Percentiles rank a stretch among this genome's conserved stretches.
Evolutionary conservation across 2,797 vertebrate genomes (phyloP).

Genomic region (Spea hammondii): DNA sequence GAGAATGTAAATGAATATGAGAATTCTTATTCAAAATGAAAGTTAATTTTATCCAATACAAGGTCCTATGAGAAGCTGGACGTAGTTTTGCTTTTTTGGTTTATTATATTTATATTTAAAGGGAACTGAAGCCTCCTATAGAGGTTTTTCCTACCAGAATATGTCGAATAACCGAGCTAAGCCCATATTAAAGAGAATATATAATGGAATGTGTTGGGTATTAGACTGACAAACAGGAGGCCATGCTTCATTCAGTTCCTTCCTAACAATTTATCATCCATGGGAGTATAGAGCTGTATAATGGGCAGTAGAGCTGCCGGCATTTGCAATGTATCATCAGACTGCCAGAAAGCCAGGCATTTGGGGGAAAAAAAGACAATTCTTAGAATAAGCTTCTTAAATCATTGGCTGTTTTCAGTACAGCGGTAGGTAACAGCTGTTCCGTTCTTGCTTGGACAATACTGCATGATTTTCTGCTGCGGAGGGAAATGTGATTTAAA

Average conservation of each 20-base stretch:
- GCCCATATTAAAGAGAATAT: not conserved
- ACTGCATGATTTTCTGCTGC: conserved; percentile 5
- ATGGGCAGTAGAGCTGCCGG: conserved; percentile 3
- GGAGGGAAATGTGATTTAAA: not conserved
- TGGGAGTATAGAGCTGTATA: not conserved
- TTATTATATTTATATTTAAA: conserved; percentile 24
- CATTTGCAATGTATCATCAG: conserved; percentile 9
- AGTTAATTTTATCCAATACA: conserved; percentile 25
- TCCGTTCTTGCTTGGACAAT: conserved; percentile 13
- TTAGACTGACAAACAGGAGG: not conserved
- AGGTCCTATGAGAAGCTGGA: conserved; percentile 21
- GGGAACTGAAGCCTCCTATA: conserved; percentile 3
- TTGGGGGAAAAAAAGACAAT: conserved; percentile 42
- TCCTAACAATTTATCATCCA: not conserved
- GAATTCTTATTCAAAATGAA: conserved; percentile 30
- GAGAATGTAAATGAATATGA: not conserved
- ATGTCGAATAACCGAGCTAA: not conserved
- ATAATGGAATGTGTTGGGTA: not conserved
- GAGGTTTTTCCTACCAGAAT: not conserved
- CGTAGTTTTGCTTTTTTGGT: conserved; percentile 19
- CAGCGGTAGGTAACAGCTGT: conserved; percentile 35
- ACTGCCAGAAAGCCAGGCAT: conserved; percentile 27
- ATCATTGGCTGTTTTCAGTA: conserved; percentile 38
- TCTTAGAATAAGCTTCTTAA: conserved; percentile 51
- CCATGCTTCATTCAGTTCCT: not conserved